These are phyloP conservation scores for Limnephilus auricula DNA, from an alignment of 2,888 invertebrate genomes.

Conservation along the genomic window DNA sequence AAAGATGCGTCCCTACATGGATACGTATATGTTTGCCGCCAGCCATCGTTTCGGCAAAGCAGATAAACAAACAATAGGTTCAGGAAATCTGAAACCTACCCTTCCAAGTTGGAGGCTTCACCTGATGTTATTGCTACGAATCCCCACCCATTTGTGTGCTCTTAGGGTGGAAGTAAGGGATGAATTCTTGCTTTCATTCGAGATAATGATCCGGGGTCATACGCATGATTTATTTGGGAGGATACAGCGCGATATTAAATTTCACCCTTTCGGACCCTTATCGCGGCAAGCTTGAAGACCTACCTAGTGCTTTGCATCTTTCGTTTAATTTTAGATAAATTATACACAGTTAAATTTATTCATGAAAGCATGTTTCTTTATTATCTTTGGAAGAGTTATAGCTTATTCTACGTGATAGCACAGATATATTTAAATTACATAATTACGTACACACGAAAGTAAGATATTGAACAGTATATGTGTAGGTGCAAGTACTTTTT, in stretches of 20 bases:
- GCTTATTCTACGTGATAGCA: background rate
- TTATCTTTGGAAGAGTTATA: background rate
- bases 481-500: too few relatives aligned
- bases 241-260: conserved; percentile 28
- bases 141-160: background rate
- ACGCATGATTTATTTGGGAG: conserved; percentile 29
- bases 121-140: background rate
- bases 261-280: conserved; percentile 29
- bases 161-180: background rate
- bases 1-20: background rate
- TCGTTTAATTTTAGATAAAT: conserved; percentile 10
- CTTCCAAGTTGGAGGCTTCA: background rate
- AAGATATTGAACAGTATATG: too few relatives aligned
- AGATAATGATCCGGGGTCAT: conserved; percentile 44
- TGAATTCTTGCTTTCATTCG: conserved; percentile 36
- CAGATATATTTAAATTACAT: too few relatives aligned
- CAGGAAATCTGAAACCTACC: conserved; percentile 30
- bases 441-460: too few relatives aligned
- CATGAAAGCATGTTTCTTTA: background rate
- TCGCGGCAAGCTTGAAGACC: background rate
- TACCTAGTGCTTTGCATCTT: background rate
- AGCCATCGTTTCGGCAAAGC: conserved; percentile 60
- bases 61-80: conserved; percentile 29
- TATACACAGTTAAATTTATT: background rate
- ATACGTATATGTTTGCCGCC: background rate